Evolutionary conservation across 2,888 invertebrate genomes (phyloP).

Genomic region (Nomada ruficornis): DNA sequence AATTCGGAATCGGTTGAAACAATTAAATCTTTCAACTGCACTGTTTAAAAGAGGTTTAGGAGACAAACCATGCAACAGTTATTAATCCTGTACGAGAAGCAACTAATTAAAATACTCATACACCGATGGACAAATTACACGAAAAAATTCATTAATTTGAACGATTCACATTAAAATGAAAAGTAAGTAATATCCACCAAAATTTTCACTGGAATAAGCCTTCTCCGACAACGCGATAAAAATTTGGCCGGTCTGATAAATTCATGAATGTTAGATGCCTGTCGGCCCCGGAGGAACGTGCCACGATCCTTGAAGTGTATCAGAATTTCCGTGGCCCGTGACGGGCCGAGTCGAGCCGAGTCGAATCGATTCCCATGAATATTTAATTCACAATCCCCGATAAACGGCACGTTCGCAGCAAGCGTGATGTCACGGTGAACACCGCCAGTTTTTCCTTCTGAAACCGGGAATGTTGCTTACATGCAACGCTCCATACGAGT

Average conservation of each 20-base stretch:
- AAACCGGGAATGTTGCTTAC: background rate
- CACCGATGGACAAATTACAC: too few species aligned
- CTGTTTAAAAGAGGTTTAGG: too few species aligned
- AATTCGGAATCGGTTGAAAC: too few species aligned
- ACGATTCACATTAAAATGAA: too few species aligned
- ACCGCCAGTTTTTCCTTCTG: background rate
- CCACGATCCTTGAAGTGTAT: slow-evolving; percentile 9
- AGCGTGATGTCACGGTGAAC: too few species aligned
- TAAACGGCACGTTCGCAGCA: slow-evolving; percentile 14
- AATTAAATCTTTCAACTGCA: too few species aligned
- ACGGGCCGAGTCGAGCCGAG: slow-evolving; percentile 10
- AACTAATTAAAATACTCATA: too few species aligned
- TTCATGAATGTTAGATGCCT: slow-evolving; percentile 49
- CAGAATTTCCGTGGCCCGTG: slow-evolving; percentile 10
- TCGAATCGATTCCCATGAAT: slow-evolving; percentile 47
- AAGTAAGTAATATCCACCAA: too few species aligned
- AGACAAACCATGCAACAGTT: too few species aligned
- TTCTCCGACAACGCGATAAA: background rate
- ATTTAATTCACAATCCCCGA: slow-evolving; percentile 43
- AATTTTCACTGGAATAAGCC: background rate
- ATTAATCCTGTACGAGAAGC: too few species aligned
- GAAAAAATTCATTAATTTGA: too few species aligned
- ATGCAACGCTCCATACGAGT: too few species aligned
- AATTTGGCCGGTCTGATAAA: slow-evolving; percentile 30
- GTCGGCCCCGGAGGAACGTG: background rate